Conservation (phyloP, 2,888 invertebrate genomes). For the Metacarcinus magister region DNA sequence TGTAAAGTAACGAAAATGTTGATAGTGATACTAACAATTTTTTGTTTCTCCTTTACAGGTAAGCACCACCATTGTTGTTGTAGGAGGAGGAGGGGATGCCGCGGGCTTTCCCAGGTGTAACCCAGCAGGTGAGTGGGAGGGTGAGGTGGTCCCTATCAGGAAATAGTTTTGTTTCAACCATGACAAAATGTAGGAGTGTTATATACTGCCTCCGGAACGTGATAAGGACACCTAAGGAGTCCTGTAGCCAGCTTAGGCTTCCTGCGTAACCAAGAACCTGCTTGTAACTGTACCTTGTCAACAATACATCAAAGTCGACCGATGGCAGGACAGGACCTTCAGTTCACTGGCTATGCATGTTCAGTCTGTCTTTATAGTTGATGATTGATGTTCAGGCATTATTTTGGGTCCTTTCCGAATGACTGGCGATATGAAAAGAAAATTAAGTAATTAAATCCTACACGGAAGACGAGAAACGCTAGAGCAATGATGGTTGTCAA, state of each 20-base stretch:
- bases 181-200: neutral
- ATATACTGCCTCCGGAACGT: neutral
- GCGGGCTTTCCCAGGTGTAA: neutral
- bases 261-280: neutral
- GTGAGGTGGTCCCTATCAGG: neutral
- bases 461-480: neutral
- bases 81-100: neutral
- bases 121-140: neutral
- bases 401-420: neutral
- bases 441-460: neutral
- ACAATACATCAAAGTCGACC: too few relatives aligned
- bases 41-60: neutral
- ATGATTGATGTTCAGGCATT: neutral
- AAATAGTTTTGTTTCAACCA: neutral
- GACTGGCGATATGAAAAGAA: neutral
- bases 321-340: too few relatives aligned
- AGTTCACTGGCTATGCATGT: too few relatives aligned
- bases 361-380: neutral
- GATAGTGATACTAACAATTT: neutral
- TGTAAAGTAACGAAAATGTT: neutral
- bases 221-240: neutral
- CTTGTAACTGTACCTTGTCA: too few relatives aligned
- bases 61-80: neutral
- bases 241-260: neutral
- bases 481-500: neutral